These are phyloP conservation scores for Notodonta dromedarius DNA, from an alignment of 2,888 invertebrate genomes.

Conservation along the genomic window DNA sequence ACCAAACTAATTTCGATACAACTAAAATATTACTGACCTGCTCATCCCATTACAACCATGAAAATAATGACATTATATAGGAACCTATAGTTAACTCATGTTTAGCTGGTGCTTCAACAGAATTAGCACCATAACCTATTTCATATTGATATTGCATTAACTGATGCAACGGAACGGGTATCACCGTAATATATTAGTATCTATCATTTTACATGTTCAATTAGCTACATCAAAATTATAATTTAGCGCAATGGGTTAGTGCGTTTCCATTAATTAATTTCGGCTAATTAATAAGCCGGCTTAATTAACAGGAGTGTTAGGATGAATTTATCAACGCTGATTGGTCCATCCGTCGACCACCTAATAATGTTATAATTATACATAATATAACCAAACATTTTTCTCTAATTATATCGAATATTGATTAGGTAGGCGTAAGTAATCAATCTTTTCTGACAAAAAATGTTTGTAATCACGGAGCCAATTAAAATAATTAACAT, in stretches of 20 bases:
- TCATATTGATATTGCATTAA: background rate
- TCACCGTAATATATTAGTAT: conserved; percentile 28
- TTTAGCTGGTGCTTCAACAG: too few relatives aligned
- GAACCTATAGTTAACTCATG: too few relatives aligned
- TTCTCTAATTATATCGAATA: conserved; percentile 19
- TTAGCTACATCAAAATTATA: conserved; percentile 40
- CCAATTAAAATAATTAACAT: background rate
- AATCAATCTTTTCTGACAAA: conserved; percentile 18
- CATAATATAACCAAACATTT: background rate
- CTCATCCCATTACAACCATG: too few relatives aligned
- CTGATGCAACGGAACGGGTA: conserved; percentile 14
- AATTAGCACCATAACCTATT: too few relatives aligned
- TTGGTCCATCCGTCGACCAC: conserved; percentile 45
- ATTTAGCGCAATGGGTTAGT: conserved; percentile 42
- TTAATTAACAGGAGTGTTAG: conserved; percentile 69
- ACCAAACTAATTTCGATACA: too few relatives aligned
- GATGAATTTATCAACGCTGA: conserved; percentile 72
- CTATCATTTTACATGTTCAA: conserved; percentile 38
- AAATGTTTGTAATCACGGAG: background rate
- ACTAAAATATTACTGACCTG: too few relatives aligned
- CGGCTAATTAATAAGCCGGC: conserved; percentile 72
- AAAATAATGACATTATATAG: too few relatives aligned
- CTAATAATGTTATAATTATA: conserved; percentile 9
- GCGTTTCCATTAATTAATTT: conserved; percentile 74
- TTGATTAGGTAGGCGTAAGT: conserved; percentile 23